These are phyloP conservation scores for Tupaia tana DNA, from an alignment of 2,113 vertebrate genomes.

Conservation along the genomic window DNA sequence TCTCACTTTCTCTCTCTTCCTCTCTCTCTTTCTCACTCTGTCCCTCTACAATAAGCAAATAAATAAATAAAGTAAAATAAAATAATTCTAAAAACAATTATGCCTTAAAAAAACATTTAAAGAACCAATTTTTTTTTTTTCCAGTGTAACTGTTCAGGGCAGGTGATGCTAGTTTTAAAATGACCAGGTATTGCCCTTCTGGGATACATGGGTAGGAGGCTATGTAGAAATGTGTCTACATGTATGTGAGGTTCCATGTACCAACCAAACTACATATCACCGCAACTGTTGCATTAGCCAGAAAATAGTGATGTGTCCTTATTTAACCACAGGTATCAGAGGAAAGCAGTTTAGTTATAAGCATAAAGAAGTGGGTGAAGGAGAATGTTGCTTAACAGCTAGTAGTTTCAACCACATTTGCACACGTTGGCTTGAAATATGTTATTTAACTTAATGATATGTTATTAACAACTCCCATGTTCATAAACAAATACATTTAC, in stretches of 20 bases:
- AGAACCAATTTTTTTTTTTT: neutral
- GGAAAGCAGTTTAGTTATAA: neutral
- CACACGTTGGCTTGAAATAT: neutral
- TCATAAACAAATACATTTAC: neutral
- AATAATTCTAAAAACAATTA: too few species aligned
- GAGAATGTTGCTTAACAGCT: neutral
- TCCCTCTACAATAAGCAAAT: too few species aligned
- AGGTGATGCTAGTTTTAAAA: neutral
- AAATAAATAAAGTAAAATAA: too few species aligned
- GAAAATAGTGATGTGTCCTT: neutral
- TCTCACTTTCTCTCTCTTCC: too few species aligned
- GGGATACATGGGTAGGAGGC: neutral
- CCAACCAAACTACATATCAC: neutral
- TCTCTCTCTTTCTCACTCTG: too few species aligned
- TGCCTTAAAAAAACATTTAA: too few species aligned
- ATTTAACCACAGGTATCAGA: neutral
- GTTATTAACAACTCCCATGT: neutral
- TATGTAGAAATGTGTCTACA: fast-evolving
- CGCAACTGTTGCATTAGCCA: neutral
- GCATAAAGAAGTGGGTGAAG: neutral
- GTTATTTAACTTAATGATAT: neutral
- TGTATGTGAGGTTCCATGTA: neutral
- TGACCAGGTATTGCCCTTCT: neutral
- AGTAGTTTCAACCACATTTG: neutral
- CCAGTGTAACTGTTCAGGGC: neutral